phyloP scores from a whole-genome alignment of 2,888 invertebrate species.

The Brachypterus glaber region DNA sequence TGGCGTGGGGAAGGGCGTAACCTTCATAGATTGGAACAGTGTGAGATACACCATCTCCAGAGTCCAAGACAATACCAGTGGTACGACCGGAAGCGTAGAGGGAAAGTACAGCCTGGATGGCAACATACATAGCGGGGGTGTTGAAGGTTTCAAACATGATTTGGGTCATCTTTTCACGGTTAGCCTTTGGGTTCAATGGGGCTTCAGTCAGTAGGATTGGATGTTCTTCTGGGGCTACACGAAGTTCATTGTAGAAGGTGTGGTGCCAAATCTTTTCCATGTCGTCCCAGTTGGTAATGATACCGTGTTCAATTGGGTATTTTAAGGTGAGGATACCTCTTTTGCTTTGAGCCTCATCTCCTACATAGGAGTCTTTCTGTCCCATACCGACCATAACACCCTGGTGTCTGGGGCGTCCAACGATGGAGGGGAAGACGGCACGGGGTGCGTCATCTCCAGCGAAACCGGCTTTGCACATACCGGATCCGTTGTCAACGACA shows the following conservation, averaged over 20 bases:
- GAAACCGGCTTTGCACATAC: too few species aligned
- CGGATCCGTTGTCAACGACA: too few species aligned
- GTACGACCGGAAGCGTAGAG: conserved; percentile 91
- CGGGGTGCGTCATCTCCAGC: too few species aligned
- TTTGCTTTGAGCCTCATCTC: conserved; percentile 40
- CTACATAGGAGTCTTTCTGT: conserved; percentile 81
- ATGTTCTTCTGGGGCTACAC: conserved; percentile 87
- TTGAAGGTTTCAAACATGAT: conserved; percentile 66
- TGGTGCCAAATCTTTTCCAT: conserved; percentile 43
- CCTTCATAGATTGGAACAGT: conserved; percentile 90
- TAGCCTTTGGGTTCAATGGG: conserved; percentile 83
- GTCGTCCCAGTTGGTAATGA: conserved; percentile 85
- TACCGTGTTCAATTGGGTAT: conserved; percentile 80
- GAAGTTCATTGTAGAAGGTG: conserved; percentile 84
- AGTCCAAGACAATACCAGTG: conserved; percentile 88
- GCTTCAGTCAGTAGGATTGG: conserved; percentile 81
- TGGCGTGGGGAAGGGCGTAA: conserved; percentile 89
- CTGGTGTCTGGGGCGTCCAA: too few species aligned
- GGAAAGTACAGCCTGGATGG: conserved; percentile 88
- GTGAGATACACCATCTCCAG: conserved; percentile 89
- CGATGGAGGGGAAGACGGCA: too few species aligned
- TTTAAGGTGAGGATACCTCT: conserved; percentile 78
- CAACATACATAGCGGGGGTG: conserved; percentile 87
- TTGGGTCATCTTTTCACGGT: conserved; percentile 65
- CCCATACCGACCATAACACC: conserved; percentile 76